Evolutionary conservation across 1,140 invertebrate genomes (phyloP).

Genomic region (Polyergus mexicanus): DNA sequence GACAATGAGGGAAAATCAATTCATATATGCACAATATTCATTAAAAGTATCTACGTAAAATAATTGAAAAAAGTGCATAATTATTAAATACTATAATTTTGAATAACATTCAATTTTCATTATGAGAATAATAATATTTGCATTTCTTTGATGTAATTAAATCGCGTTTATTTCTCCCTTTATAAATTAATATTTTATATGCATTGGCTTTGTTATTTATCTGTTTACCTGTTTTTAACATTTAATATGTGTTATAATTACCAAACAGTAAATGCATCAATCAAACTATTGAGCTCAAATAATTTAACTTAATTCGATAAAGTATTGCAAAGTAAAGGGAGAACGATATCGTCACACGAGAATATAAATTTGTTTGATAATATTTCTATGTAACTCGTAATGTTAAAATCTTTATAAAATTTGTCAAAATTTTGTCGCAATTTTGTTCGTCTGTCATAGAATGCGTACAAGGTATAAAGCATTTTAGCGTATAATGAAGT

Average conservation of each 20-base stretch:
- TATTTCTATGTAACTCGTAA: neutral
- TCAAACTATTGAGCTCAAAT: neutral
- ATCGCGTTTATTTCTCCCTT: neutral
- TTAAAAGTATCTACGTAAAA: neutral
- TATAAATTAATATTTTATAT: neutral
- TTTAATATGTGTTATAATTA: neutral
- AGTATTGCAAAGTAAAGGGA: neutral
- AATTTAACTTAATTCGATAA: neutral
- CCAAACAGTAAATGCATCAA: neutral
- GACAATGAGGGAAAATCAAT: neutral
- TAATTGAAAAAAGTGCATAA: neutral
- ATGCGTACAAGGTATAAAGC: neutral
- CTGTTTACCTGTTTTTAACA: neutral
- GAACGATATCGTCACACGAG: neutral
- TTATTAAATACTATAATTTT: neutral
- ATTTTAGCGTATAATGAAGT: constrained; percentile 11
- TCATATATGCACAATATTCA: neutral
- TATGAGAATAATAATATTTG: neutral
- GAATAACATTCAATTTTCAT: neutral
- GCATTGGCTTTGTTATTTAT: neutral
- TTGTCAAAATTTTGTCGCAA: neutral
- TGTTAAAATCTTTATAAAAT: neutral
- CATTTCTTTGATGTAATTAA: constrained; percentile 12
- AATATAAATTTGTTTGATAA: neutral
- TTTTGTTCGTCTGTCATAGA: neutral